Evolutionary conservation across 2,113 vertebrate species (phyloP).

Genomic region (Phrynosoma blainvillii): DNA sequence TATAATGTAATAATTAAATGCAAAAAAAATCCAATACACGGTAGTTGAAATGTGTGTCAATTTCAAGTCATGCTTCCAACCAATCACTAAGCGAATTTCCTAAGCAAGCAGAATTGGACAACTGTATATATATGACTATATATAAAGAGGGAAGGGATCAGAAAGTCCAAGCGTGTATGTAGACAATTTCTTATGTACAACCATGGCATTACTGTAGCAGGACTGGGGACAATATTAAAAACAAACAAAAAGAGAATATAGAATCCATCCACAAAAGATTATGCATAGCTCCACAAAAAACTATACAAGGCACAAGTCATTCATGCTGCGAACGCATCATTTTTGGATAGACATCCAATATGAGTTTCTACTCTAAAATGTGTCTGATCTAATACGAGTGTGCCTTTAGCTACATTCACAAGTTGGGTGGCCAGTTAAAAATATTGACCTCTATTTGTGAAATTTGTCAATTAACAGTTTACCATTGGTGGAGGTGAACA

Average conservation of each 20-base stretch:
- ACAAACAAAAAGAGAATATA: neutral
- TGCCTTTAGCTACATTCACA: neutral
- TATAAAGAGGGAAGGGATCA: too few species aligned
- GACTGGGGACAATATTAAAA: neutral
- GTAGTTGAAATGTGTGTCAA: neutral
- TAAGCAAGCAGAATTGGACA: neutral
- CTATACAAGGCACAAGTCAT: neutral
- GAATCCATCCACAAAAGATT: neutral
- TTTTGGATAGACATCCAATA: neutral
- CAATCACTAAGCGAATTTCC: neutral
- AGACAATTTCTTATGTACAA: neutral
- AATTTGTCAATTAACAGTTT: slow-evolving; percentile 11
- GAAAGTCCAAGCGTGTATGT: neutral
- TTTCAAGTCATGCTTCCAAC: neutral
- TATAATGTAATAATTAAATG: too few species aligned
- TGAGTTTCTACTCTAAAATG: too few species aligned
- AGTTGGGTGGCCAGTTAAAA: neutral
- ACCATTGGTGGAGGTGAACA: slow-evolving; percentile 35
- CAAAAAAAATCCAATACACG: too few species aligned
- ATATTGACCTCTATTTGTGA: neutral
- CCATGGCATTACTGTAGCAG: neutral
- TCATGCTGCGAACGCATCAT: neutral
- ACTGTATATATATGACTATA: too few species aligned
- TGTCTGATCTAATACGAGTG: too few species aligned
- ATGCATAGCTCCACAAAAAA: neutral